Conservation (phyloP, 2,888 invertebrate genomes). For the Zootermopsis nevadensis region DNA sequence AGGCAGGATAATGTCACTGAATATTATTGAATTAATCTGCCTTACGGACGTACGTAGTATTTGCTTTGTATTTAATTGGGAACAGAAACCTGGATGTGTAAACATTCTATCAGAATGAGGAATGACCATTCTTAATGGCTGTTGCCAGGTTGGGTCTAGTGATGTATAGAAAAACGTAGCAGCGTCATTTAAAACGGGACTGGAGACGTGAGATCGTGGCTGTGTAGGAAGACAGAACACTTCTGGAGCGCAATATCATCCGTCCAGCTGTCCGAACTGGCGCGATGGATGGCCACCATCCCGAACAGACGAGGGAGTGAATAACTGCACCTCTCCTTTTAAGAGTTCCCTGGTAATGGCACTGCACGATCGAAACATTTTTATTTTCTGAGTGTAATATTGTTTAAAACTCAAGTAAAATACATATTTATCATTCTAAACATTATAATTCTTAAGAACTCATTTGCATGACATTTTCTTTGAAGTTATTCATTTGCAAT, state of each 20-base stretch:
- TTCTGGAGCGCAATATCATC: conserved; percentile 6
- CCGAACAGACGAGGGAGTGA: not conserved
- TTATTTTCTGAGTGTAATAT: no score
- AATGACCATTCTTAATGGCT: conserved; percentile 9
- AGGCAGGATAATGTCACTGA: no score
- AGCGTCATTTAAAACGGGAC: conserved; percentile 20
- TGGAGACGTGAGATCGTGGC: not conserved
- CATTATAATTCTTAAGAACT: no score
- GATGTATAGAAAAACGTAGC: conserved; percentile 26
- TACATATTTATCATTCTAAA: no score
- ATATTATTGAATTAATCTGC: no score
- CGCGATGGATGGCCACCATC: not conserved
- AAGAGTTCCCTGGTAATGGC: not conserved
- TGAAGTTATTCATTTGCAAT: no score
- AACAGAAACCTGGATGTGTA: not conserved
- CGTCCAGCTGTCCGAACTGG: not conserved
- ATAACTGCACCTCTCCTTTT: not conserved
- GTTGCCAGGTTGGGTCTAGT: conserved; percentile 1
- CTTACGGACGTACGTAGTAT: not conserved
- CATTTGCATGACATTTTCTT: no score
- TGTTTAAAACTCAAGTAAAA: no score
- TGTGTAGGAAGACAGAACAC: not conserved
- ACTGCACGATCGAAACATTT: not conserved
- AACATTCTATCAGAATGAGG: not conserved
- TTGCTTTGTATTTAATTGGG: not conserved